Evolutionary conservation across 2,797 vertebrate genomes (phyloP), one percentile per base, ranked within the genome.

Genomic region (Platalea minor): DNA sequence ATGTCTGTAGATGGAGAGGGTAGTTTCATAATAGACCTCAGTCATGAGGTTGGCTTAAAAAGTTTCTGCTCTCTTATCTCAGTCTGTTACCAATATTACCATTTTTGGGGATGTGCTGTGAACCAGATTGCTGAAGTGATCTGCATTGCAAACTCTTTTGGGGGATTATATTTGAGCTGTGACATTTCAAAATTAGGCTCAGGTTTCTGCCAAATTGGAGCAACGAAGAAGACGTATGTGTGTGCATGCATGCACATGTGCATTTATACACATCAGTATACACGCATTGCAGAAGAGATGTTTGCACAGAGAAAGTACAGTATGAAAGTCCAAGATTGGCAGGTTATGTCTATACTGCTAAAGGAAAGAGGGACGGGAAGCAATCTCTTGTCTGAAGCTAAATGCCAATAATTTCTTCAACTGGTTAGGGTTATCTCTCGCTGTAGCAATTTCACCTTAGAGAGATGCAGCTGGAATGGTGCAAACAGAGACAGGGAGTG

Each of bases 1-100:
- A 80, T 65, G 43, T 63, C 81, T 95, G 84, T 88, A 96, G 94
- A 93, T 63, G 80, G 92, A 96, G 85, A 26, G 15, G 48, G 57
- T 54, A 72, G 75, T 89, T 95, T 85, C n/a, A 23, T 94, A 83
- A 92, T 29, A 85, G 86, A 84, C 94, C 69, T 91, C 45, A 53
- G 78, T 8, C 29, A 24, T 75, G 48, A 85, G 39, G 13, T 29
- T 82, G 70, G 16, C 51, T 96, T 89, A 8, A 68, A 87, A 92
- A 72, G 60, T 67, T 88, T 89, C 79, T 89, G 13, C 28, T 85
- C 39, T 73, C 51, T 67, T 56, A 20, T 74, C 31, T 67, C 79
- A 73, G 68, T n/a, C 64, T 83, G 13, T 60, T 73, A 80, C 48
- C 43, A 51, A 4, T 51, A 53, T 65, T 29, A 80, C 29, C 56